Base-by-base conservation (phyloP, 2,888 invertebrate species). In the Idaea dimidiata region DNA sequence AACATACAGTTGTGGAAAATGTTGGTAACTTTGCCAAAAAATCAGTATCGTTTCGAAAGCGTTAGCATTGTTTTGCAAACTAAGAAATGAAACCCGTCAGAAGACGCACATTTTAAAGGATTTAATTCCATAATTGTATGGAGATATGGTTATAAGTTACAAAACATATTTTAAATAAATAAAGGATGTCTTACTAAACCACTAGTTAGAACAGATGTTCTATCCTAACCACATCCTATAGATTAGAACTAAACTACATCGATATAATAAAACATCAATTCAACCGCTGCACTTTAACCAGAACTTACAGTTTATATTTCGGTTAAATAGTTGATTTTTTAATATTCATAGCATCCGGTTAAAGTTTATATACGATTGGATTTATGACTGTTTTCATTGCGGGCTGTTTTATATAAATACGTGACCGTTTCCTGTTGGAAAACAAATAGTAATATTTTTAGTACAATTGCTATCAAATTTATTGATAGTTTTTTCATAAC, bases 301-400 rank as follows among this genome's bases (percentile, higher is more conserved):
- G 63, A 72, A 62, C 68, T 61, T 64, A 60, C 83, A 86, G 81
- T 83, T 72, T 73, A 73, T 78, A 79, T 84, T 81, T 79, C 18
- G 81, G 86, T 88, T 85, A 86, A 87, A 87, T 86, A 84, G 85
- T 83, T 79, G 78, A 86, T 86, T 84, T 85, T 88, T 90, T 89
- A 86, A 90, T 90, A 87, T 78, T 81, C 84, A 78, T 80, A 68
- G 81, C 89, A 87, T 91, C 91, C 91, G 91, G 87, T 71, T 72
- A 81, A 82, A 84, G 84, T 90, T 89, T 91, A 89, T 81, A 89
- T 89, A 87, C 80, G 86, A 90, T 89, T 86, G 86, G 74, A 91
- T 92, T 91, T 91, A 92, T 85, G 91, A 87, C 89, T 90, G 91
- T 91, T 91, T 89, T 90, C 88, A 87, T 84, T 89, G 89, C 88